Evolutionary conservation across 2,113 vertebrate genomes (phyloP).

Genomic region (Paralichthys olivaceus): DNA sequence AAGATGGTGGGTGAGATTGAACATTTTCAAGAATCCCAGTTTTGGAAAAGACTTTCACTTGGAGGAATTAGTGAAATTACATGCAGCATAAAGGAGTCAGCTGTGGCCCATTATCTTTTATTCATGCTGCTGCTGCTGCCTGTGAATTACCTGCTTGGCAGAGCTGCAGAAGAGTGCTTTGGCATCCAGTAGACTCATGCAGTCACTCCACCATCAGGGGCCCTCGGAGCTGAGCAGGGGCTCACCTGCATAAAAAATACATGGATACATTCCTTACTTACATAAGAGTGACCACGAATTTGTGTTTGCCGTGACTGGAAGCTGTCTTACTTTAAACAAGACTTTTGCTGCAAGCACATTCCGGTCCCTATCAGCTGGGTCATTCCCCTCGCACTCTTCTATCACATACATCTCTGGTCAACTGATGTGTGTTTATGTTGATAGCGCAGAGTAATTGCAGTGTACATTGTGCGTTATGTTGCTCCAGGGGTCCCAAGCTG

Average conservation of each 20-base stretch:
- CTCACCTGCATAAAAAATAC: slow-evolving; percentile 83
- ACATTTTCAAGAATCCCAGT: slow-evolving; percentile 43
- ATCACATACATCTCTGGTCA: slow-evolving; percentile 1
- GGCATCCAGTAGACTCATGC: slow-evolving; percentile 71
- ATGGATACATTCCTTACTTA: slow-evolving; percentile 74
- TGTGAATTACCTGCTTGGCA: slow-evolving; percentile 84
- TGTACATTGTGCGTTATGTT: slow-evolving; percentile 46
- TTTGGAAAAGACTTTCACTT: slow-evolving; percentile 66
- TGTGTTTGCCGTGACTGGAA: slow-evolving; percentile 57
- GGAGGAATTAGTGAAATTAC: slow-evolving; percentile 73
- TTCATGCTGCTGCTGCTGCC: slow-evolving; percentile 81
- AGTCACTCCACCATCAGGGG: slow-evolving; percentile 76
- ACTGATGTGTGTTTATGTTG: slow-evolving; percentile 14
- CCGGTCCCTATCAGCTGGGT: not conserved
- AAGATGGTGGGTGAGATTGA: slow-evolving; percentile 40
- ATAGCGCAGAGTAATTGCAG: slow-evolving; percentile 43
- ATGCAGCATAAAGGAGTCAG: slow-evolving; percentile 78
- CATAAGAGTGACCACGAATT: slow-evolving; percentile 72
- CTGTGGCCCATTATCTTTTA: slow-evolving; percentile 81
- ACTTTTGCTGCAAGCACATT: not conserved
- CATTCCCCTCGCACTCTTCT: slow-evolving; percentile 3
- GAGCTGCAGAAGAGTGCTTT: slow-evolving; percentile 77
- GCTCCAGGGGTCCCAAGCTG: slow-evolving; percentile 30
- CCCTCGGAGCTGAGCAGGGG: slow-evolving; percentile 69
- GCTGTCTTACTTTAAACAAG: slow-evolving; percentile 42